Base-by-base conservation (phyloP, 2,888 invertebrate species). In the Pyrrhia umbra region DNA sequence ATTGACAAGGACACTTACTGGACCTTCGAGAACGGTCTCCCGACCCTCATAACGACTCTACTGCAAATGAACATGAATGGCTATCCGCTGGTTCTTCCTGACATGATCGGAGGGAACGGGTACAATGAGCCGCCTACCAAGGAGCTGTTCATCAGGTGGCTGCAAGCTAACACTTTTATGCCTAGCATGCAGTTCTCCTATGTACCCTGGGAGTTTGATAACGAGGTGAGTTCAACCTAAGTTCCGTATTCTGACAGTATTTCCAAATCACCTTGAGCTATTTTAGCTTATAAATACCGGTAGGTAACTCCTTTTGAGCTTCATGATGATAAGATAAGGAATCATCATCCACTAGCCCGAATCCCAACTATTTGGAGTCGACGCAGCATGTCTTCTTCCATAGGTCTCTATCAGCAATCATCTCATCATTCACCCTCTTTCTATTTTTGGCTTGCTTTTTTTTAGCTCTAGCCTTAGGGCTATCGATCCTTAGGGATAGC, bases 151-250 rank as follows among this genome's bases (percentile, higher is more conserved):
- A 95, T 97, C 20, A 92, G 98, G 43, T 98, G 98, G 98, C 90
- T 97, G 25, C 96, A 97, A 83, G 96, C 97, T 0, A 97, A 96
- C 68, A 95, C 96, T 0, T 97, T 97, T 80, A 96, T 98, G 96
- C 97, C 98, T 0, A 93, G 96, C 9, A 92, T 98, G 88, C 97
- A 98, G 91, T 97, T 97, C 87, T 97, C 97, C 0, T 96, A 96
- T 69, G 95, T 96, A 5, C 98, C 98, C 0, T 98, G 98, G 97
- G 96, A 97, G 62, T 97, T 95, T 84, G 96, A 96, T 80, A 85
- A 94, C 1, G 95, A 96, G 86, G 95, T 93, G 2, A 47, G 60
- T 52, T 9, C 21, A 9, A 20, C 6, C 9, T 45, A 0, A 8
- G 6, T 1, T 10, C 6, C n/a, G n/a, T n/a, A n/a, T n/a, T 4